Conservation (phyloP, 2,797 vertebrate genomes). For the Mycteria americana region DNA sequence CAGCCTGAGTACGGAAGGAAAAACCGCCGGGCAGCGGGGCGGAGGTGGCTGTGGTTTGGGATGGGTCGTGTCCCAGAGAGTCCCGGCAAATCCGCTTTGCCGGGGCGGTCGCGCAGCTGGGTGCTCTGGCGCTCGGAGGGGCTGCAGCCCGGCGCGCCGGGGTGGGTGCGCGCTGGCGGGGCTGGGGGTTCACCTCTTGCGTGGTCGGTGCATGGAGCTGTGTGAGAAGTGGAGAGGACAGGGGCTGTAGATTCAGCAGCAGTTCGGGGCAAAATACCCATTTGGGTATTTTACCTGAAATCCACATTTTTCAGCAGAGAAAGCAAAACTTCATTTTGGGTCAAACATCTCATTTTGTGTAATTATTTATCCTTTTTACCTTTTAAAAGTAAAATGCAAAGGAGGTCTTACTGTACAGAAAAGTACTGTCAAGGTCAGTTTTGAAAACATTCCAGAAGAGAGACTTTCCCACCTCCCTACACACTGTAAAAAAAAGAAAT, state of each 20-base stretch:
- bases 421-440: background rate
- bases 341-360: background rate
- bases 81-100: background rate
- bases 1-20: too few species aligned
- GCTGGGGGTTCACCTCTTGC: too few species aligned
- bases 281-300: background rate
- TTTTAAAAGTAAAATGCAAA: background rate
- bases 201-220: rapidly evolving
- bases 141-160: background rate
- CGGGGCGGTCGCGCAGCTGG: background rate
- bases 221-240: rapidly evolving
- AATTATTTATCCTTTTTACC: background rate
- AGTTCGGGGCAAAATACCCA: background rate
- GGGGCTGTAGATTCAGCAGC: background rate
- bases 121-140: background rate
- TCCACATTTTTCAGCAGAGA: background rate
- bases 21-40: rapidly evolving
- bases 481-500: background rate
- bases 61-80: too few species aligned
- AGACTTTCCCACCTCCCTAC: background rate
- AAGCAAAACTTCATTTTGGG: background rate
- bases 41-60: background rate
- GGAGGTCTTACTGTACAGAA: background rate
- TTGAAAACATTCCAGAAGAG: background rate
- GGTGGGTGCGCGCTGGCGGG: too few species aligned